Percentiles rank a stretch among this genome's conserved stretches.
These are phyloP conservation scores for Chrysolina americana DNA, from an alignment of 2,888 invertebrate species.

Conservation along the genomic window DNA sequence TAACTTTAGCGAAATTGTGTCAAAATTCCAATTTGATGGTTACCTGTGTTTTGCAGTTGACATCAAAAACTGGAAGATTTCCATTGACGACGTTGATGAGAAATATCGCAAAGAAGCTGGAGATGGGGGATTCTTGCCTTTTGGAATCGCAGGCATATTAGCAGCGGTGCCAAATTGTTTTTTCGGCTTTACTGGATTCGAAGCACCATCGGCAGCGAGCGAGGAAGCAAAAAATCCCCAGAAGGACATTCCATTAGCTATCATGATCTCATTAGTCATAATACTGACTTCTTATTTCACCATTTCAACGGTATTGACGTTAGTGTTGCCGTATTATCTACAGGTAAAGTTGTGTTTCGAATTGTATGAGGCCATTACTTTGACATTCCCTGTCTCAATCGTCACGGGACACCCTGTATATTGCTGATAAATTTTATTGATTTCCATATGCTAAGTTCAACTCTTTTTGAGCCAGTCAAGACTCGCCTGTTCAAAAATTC, in stretches of 20 bases:
- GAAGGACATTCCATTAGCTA: conserved; percentile 89
- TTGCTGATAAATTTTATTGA: too few species aligned
- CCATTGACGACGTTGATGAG: conserved; percentile 72
- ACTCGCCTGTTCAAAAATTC: too few species aligned
- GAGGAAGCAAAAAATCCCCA: conserved; percentile 93
- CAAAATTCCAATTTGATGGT: too few species aligned
- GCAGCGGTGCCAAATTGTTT: conserved; percentile 89
- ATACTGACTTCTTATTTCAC: conserved; percentile 93
- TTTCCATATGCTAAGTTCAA: too few species aligned
- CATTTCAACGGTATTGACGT: conserved; percentile 88
- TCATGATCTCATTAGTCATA: conserved; percentile 84
- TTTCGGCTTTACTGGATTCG: conserved; percentile 95
- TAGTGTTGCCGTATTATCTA: conserved; percentile 87
- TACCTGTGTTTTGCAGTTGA: conserved; percentile 73
- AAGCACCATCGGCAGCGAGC: conserved; percentile 88
- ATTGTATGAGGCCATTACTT: too few species aligned
- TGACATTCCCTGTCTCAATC: too few species aligned
- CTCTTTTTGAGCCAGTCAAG: too few species aligned
- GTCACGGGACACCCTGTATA: too few species aligned
- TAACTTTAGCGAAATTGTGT: too few species aligned
- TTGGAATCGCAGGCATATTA: conserved; percentile 85
- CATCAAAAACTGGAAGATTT: conserved; percentile 84
- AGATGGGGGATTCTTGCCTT: conserved; percentile 88
- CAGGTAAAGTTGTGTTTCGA: conserved; percentile 70
- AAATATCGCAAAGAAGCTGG: conserved; percentile 66